Evolutionary conservation across 2,113 vertebrate species (phyloP), one percentile per base, ranked within the genome.

Genomic region (Actinemys pallida): DNA sequence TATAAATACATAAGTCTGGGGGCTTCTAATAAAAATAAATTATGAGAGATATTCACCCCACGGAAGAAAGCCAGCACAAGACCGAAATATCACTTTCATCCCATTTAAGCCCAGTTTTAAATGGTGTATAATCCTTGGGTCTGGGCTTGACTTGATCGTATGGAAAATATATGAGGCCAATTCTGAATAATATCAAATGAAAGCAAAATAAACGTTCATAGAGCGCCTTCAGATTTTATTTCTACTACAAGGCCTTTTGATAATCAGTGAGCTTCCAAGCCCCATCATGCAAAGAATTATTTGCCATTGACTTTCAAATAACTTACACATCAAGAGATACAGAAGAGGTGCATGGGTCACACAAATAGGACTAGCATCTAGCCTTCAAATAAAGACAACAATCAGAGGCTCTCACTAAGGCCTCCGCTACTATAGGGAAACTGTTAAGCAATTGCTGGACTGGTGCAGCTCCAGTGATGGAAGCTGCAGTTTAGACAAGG

Each of bases 381-480:
- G n/a, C 35, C 10, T 10, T 1, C 0, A 10, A 4, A 0, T 6
- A 3, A 11, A 9, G 14, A 24, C 29, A n/a, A 29, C 27, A 54
- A 4, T 8, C 11, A 3, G 0, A 0, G 5, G 5, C 27, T 57
- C 10, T 27, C 72, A 39, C 22, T 29, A 49, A 54, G 2, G 5
- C 52, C 5, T n/a, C 42, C 6, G 14, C 54, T 3, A 1, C 50
- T 45, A 16, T 20, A 9, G 13, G 50, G 65, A 7, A 19, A 53
- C 8, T 13, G 49, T 53, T 35, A 35, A 10, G 3, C 4, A 2
- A 24, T 29, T 84, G 59, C 11, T 45, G 13, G 52, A 24, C 17
- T 3, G 3, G 62, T 2, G 1, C 3, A 5, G 17, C 17, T 47
- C 59, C 75, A 16, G 27, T 9, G 14, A 20, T 0, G 35, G 35